A percentile compares a stretch with the other conserved stretches of the same genome.
Evolutionary conservation across 2,797 vertebrate species (phyloP).

Genomic region (Epinephelus awoara): DNA sequence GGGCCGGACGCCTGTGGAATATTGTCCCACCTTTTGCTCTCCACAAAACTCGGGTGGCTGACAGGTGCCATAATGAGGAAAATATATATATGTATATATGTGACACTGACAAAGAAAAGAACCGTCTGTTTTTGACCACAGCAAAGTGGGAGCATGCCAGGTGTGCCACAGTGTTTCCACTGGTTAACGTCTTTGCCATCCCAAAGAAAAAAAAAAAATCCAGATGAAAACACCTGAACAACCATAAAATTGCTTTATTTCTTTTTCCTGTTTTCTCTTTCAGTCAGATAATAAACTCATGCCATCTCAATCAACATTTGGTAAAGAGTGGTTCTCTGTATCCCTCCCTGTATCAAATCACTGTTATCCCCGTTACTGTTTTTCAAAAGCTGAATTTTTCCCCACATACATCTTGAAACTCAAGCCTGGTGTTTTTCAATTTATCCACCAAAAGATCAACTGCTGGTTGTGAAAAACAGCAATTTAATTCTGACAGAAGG

Average conservation of each 20-base stretch:
- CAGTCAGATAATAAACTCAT: not conserved
- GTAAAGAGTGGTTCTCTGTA: not conserved
- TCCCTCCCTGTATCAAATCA: not conserved
- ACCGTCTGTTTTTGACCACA: too few species aligned
- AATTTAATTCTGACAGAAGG: not conserved
- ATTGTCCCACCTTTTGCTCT: too few species aligned
- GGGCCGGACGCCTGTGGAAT: too few species aligned
- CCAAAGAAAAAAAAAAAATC: too few species aligned
- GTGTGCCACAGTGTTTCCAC: too few species aligned
- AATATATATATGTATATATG: too few species aligned
- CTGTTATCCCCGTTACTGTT: not conserved
- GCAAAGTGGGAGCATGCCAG: too few species aligned
- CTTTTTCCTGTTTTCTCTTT: not conserved
- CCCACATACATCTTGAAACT: not conserved
- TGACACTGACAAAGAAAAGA: too few species aligned
- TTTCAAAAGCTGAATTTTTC: not conserved
- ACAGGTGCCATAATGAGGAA: too few species aligned
- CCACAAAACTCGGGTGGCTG: too few species aligned
- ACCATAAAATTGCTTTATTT: not conserved
- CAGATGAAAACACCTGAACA: too few species aligned
- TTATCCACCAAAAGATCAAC: not conserved
- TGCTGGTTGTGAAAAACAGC: not conserved
- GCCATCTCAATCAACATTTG: not conserved
- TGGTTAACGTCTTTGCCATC: too few species aligned
- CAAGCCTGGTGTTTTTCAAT: not conserved